Evolutionary conservation across 37 sponge, comb jelly and placozoan genomes (phyloP).

Genomic region (Ianthella basta): DNA sequence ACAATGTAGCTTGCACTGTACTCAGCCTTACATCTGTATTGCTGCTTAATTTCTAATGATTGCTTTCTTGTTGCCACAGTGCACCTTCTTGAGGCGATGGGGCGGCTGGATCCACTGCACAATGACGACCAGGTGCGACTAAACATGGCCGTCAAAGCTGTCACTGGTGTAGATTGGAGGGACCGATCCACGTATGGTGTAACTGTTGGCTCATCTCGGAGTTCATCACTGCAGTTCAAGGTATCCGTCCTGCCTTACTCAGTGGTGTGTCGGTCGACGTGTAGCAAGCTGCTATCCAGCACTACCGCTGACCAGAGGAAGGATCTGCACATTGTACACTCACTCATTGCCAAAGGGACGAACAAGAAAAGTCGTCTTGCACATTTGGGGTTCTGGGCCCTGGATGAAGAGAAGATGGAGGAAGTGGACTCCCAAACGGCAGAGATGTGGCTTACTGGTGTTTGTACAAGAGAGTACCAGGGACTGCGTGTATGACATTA

Average conservation of each 20-base stretch:
- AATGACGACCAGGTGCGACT: conserved; percentile 17
- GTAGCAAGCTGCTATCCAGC: background rate
- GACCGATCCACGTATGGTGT: background rate
- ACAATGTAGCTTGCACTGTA: background rate
- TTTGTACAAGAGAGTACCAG: too few species aligned
- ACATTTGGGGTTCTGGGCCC: background rate
- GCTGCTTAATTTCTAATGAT: background rate
- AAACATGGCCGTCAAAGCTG: background rate
- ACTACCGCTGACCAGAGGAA: background rate
- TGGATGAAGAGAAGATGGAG: background rate
- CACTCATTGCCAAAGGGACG: background rate
- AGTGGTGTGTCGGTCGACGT: background rate
- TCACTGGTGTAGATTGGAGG: conserved; percentile 5
- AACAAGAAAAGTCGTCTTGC: background rate
- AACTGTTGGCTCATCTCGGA: background rate
- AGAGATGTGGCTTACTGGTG: too few species aligned
- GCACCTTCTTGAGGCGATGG: background rate
- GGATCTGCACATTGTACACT: background rate
- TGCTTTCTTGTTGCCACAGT: background rate
- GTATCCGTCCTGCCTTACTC: background rate
- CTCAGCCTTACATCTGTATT: background rate
- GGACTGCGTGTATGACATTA: too few species aligned
- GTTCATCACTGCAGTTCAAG: background rate
- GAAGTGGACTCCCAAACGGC: background rate
- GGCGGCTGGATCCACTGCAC: background rate